Percentiles rank a stretch among this genome's conserved stretches.
phyloP scores from a whole-genome alignment of 2,797 vertebrate genomes.

The Channallabes apus region DNA sequence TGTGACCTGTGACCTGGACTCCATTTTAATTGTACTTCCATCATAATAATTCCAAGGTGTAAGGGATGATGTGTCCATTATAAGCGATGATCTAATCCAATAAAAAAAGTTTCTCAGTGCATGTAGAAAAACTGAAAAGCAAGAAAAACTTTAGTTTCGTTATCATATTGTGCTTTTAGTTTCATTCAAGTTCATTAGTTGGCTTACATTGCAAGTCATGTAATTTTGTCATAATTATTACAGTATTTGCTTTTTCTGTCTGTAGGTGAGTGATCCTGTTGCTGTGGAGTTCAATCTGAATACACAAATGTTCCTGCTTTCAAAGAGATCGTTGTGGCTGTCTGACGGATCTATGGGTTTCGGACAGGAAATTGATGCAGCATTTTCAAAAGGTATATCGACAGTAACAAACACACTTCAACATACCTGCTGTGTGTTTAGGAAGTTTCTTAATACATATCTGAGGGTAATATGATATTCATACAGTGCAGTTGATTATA shows the following conservation, averaged over 20 bases:
- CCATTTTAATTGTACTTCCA: neutral
- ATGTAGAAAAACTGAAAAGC: neutral
- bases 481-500: neutral
- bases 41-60: neutral
- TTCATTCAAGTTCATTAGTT: neutral
- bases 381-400: slow-evolving; percentile 85
- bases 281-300: slow-evolving; percentile 94
- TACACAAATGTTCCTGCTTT: slow-evolving; percentile 90
- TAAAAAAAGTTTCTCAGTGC: neutral
- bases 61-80: neutral
- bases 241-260: neutral
- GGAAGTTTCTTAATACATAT: neutral
- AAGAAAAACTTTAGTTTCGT: neutral
- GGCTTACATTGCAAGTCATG: neutral
- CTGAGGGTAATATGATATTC: neutral
- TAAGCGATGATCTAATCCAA: neutral
- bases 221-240: neutral
- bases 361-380: slow-evolving; percentile 84
- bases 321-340: slow-evolving; percentile 87
- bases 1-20: neutral
- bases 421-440: neutral
- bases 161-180: neutral
- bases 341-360: slow-evolving; percentile 93
- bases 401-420: neutral
- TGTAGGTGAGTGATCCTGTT: slow-evolving; percentile 92